Evolutionary conservation across 1,140 invertebrate genomes (phyloP).

Genomic region (Acyrthosiphon pisum): DNA sequence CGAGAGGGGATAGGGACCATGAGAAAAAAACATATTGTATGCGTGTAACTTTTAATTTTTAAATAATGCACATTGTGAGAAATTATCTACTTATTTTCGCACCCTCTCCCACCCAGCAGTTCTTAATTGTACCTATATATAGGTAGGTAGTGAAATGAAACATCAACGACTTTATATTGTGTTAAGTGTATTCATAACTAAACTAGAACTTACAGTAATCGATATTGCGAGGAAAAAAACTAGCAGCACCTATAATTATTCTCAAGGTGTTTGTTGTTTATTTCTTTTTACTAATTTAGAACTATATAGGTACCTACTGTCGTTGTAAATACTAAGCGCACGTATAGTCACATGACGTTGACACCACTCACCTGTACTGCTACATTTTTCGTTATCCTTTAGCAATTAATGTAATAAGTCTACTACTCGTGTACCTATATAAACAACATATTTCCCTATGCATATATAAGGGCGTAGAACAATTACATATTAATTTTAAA

Average conservation of each 20-base stretch:
- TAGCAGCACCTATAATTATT: background rate
- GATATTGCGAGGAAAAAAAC: background rate
- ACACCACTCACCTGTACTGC: background rate
- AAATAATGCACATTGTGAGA: background rate
- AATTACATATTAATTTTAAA: conserved; percentile 47
- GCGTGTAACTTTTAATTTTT: background rate
- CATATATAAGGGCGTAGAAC: conserved; percentile 31
- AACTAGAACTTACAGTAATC: background rate
- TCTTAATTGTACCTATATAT: background rate
- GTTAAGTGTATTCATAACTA: background rate
- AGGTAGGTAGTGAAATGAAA: background rate
- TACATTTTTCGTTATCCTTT: background rate
- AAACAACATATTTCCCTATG: background rate
- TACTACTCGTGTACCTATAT: background rate
- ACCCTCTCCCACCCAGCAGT: background rate
- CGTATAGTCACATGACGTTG: background rate
- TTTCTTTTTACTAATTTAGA: conserved; percentile 26
- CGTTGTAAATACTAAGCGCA: background rate
- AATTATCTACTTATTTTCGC: background rate
- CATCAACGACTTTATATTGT: background rate
- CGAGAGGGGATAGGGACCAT: background rate
- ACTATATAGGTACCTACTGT: background rate
- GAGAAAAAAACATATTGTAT: background rate
- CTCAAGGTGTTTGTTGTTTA: background rate
- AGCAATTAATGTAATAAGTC: background rate